Percentiles rank a stretch among this genome's conserved stretches.
Evolutionary conservation across 2,113 vertebrate genomes (phyloP).

Genomic region (Eira barbara): DNA sequence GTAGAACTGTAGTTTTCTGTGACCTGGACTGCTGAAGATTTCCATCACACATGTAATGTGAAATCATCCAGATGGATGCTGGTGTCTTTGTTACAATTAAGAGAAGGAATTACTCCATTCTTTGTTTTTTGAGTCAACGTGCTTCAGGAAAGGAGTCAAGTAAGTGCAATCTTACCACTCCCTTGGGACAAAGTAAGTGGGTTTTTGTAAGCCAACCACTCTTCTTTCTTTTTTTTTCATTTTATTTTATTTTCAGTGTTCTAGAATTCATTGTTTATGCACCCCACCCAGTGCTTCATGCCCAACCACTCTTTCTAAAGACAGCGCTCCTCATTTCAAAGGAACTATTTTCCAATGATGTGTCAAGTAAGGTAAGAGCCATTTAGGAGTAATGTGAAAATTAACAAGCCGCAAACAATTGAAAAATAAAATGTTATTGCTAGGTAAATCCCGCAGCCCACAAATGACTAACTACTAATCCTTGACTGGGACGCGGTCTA

Average conservation of each 20-base stretch:
- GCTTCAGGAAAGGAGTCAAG: slow-evolving; percentile 5
- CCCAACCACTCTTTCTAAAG: not conserved
- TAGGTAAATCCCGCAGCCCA: not conserved
- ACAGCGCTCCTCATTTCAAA: not conserved
- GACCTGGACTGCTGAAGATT: not conserved
- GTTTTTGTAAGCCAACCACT: slow-evolving; percentile 3
- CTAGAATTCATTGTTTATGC: too few relatives aligned
- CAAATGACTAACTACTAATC: not conserved
- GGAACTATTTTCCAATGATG: not conserved
- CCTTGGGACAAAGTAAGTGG: not conserved
- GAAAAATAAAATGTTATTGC: slow-evolving; percentile 11
- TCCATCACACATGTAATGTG: not conserved
- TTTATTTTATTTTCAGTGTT: too few relatives aligned
- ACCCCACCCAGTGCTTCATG: too few relatives aligned
- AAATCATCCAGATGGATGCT: not conserved
- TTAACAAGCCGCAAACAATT: slow-evolving; percentile 13
- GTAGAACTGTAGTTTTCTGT: not conserved
- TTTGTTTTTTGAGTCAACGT: slow-evolving; percentile 12
- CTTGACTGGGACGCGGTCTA: not conserved
- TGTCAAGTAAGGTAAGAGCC: slow-evolving; percentile 54
- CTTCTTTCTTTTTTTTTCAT: not conserved
- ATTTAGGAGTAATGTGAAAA: slow-evolving; percentile 68
- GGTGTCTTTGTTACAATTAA: not conserved
- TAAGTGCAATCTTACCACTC: not conserved
- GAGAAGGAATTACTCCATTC: not conserved